Conservation (phyloP, 2,113 vertebrate species). For the Hyaena hyaena region DNA sequence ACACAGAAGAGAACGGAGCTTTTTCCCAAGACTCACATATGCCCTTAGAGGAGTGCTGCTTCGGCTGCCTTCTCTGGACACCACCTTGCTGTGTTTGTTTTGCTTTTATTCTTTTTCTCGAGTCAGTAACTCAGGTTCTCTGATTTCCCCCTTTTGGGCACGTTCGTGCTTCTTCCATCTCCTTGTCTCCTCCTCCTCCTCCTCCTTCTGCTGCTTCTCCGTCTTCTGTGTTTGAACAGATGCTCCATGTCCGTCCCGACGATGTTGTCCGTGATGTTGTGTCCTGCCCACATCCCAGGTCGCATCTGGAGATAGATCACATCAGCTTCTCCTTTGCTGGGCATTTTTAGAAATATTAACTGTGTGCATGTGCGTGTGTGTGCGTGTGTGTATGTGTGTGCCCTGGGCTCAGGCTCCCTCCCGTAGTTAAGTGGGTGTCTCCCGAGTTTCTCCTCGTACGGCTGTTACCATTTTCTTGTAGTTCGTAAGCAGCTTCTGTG, state of each 20-base stretch:
- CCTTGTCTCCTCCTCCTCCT: neutral
- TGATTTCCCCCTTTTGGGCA: neutral
- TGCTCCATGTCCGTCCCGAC: rapidly evolving
- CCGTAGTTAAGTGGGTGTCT: rapidly evolving
- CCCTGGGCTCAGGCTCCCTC: neutral
- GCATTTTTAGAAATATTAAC: too few species aligned
- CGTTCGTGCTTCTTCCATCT: neutral
- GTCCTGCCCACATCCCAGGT: neutral
- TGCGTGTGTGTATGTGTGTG: neutral
- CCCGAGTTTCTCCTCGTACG: neutral
- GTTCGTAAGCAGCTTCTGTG: neutral
- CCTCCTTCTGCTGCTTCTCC: too few species aligned
- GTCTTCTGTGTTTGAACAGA: rapidly evolving
- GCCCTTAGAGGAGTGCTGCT: too few species aligned
- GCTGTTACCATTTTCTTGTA: neutral
- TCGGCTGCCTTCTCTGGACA: rapidly evolving
- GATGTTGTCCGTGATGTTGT: rapidly evolving
- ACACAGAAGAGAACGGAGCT: neutral
- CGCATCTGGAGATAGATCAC: neutral
- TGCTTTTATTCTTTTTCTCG: too few species aligned
- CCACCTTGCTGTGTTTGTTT: neutral
- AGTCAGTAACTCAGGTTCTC: too few species aligned
- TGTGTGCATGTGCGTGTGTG: too few species aligned
- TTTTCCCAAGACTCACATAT: rapidly evolving
- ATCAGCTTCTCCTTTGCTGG: neutral